Conservation (phyloP, 2,113 vertebrate genomes). For the Nettapus auritus region DNA sequence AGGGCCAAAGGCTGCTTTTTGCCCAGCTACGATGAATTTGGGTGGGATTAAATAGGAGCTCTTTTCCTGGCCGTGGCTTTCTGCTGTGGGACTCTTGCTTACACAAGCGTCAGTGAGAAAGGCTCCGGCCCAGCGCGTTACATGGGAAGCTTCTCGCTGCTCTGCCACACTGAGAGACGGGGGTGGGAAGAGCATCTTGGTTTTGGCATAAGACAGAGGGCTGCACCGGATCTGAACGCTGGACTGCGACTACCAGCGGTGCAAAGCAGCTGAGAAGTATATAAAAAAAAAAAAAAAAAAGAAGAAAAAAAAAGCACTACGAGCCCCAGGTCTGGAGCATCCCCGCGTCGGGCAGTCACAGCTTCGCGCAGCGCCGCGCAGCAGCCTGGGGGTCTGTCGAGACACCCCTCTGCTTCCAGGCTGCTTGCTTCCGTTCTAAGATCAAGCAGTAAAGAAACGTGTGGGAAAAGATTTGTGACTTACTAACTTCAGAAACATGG, state of each 20-base stretch:
- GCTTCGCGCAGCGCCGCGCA: background rate
- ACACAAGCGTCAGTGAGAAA: background rate
- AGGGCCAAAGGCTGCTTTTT: background rate
- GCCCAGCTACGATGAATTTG: background rate
- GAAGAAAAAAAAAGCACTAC: background rate
- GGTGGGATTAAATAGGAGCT: background rate
- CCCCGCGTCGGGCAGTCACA: background rate
- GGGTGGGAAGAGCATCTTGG: constrained; percentile 6
- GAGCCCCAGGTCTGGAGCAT: background rate
- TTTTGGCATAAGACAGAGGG: constrained; percentile 39
- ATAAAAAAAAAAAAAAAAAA: background rate
- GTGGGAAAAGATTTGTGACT: background rate
- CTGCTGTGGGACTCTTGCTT: constrained; percentile 7
- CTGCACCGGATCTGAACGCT: background rate
- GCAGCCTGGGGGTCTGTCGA: background rate
- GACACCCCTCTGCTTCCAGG: background rate
- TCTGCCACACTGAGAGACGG: background rate
- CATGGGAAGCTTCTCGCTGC: constrained; percentile 34
- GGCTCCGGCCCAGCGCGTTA: constrained; percentile 24
- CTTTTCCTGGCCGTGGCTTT: constrained; percentile 11
- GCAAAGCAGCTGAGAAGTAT: background rate
- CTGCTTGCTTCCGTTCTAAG: background rate
- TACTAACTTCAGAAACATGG: background rate
- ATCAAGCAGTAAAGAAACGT: background rate
- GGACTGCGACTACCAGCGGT: background rate